These are phyloP conservation scores for Phenganax stokvisi DNA, from an alignment of 92 coral and sea anemone species.

Conservation along the genomic window DNA sequence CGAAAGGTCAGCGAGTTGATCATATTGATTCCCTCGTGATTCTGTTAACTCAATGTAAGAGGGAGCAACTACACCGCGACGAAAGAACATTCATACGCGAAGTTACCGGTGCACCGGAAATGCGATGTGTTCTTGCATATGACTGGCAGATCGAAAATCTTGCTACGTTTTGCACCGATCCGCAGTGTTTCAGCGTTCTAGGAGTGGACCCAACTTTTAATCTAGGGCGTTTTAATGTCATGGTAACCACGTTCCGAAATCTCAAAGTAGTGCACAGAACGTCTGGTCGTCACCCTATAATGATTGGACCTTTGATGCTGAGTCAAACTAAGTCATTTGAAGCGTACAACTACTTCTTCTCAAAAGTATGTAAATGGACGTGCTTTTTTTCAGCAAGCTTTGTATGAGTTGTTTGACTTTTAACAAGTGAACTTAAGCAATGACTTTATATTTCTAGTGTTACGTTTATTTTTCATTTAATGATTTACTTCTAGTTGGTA, in stretches of 20 bases:
- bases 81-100: constrained; percentile 17
- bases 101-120: constrained; percentile 54
- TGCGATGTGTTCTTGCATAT: constrained; percentile 46
- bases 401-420: no score
- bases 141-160: constrained; percentile 48
- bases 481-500: neutral
- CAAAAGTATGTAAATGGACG: neutral
- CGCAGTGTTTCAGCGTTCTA: constrained; percentile 31
- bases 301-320: constrained; percentile 50
- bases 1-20: no score
- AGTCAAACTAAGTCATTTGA: constrained; percentile 46
- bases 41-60: no score
- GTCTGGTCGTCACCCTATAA: constrained; percentile 45
- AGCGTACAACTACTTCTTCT: constrained; percentile 50
- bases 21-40: no score
- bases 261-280: constrained; percentile 32
- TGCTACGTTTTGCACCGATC: constrained; percentile 45
- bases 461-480: no score
- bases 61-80: no score
- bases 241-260: constrained; percentile 41
- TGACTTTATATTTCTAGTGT: no score
- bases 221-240: constrained; percentile 43
- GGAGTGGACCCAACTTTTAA: constrained; percentile 52
- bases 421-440: no score
- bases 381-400: no score